These are phyloP conservation scores for Adrianichthys oophorus DNA, from an alignment of 2,797 vertebrate genomes.

Conservation along the genomic window DNA sequence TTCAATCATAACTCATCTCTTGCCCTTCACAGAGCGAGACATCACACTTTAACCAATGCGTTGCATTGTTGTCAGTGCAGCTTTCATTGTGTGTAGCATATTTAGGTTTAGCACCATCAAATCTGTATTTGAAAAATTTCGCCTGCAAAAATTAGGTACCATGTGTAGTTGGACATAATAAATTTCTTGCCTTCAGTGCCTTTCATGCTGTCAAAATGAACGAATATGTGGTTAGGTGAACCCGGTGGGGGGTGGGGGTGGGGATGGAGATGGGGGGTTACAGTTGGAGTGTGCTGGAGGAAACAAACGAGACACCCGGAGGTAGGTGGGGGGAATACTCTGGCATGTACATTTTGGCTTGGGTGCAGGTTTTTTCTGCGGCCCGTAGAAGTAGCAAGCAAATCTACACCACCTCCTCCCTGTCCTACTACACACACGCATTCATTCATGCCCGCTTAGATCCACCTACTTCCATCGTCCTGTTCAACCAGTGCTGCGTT, in stretches of 20 bases:
- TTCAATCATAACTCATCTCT: too few species aligned
- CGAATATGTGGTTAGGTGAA: slow-evolving; percentile 15
- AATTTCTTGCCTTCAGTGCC: slow-evolving; percentile 14
- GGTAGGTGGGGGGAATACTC: slow-evolving; percentile 29
- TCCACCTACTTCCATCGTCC: slow-evolving; percentile 34
- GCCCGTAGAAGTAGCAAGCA: slow-evolving; percentile 34
- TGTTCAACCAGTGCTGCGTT: slow-evolving; percentile 2
- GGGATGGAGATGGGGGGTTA: too few species aligned
- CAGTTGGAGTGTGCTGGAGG: slow-evolving; percentile 16
- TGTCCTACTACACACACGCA: slow-evolving; percentile 13
- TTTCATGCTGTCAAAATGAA: slow-evolving; percentile 26
- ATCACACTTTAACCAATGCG: slow-evolving; percentile 4
- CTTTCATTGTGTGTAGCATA: not conserved
- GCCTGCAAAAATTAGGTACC: not conserved
- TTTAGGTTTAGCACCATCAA: slow-evolving; percentile 6
- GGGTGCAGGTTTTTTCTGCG: slow-evolving; percentile 30
- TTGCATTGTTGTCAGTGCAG: not conserved
- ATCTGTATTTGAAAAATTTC: slow-evolving; percentile 11
- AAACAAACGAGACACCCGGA: slow-evolving; percentile 20
- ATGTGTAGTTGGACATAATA: slow-evolving; percentile 14
- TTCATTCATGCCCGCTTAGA: slow-evolving; percentile 25
- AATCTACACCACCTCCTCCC: slow-evolving; percentile 33
- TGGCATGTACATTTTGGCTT: slow-evolving; percentile 27
- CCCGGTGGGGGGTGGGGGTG: slow-evolving; percentile 19
- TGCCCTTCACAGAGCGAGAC: too few species aligned